A percentile compares a stretch with the other conserved stretches of the same genome.
Evolutionary conservation across 1,140 invertebrate species (phyloP).

Genomic region (Pogonus chalceus): DNA sequence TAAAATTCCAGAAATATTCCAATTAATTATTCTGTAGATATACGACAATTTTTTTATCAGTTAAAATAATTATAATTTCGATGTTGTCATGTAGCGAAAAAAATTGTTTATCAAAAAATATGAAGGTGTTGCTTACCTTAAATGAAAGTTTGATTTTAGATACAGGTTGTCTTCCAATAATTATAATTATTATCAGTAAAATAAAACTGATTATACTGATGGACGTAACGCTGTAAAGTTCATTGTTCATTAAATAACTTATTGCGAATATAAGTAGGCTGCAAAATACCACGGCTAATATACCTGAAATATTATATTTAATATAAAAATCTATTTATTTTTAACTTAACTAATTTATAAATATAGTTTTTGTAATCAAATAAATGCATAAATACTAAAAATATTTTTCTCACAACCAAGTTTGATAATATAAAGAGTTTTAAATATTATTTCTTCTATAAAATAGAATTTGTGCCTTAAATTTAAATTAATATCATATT

Average conservation of each 20-base stretch:
- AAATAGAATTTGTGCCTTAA: too few relatives aligned
- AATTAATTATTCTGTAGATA: too few relatives aligned
- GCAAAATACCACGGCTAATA: background rate
- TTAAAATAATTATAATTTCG: conserved; percentile 12
- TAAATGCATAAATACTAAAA: too few relatives aligned
- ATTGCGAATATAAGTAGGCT: conserved; percentile 22
- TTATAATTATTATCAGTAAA: conserved; percentile 25
- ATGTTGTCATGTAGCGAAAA: background rate
- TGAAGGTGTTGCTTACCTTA: conserved; percentile 30
- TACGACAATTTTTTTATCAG: too few relatives aligned
- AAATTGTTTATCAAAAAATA: background rate
- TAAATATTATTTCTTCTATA: too few relatives aligned
- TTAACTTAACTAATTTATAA: background rate
- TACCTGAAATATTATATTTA: conserved; percentile 2
- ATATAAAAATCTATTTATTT: background rate
- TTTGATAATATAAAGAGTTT: too few relatives aligned
- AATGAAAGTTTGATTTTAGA: conserved; percentile 27
- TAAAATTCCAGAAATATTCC: too few relatives aligned
- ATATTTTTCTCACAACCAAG: too few relatives aligned
- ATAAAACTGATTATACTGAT: conserved; percentile 22
- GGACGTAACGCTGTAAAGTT: conserved; percentile 17
- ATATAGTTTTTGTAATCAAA: too few relatives aligned
- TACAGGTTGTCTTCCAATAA: conserved; percentile 30
- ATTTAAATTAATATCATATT: too few relatives aligned
- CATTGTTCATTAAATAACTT: conserved; percentile 25